Evolutionary conservation across 2,113 vertebrate genomes (phyloP).

Genomic region (Carassius carassius): DNA sequence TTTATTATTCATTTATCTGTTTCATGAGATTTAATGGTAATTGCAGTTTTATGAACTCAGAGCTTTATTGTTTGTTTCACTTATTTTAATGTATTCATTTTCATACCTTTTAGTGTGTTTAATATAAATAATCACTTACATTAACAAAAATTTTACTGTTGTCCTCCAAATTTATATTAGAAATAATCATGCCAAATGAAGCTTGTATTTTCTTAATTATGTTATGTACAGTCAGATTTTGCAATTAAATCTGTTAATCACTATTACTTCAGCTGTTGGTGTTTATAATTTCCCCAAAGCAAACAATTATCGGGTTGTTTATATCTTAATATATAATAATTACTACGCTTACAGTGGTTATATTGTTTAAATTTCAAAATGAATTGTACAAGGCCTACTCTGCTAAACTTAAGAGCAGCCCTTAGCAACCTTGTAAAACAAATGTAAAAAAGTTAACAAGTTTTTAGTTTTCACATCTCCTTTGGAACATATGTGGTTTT

Average conservation of each 20-base stretch:
- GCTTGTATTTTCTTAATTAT: not conserved
- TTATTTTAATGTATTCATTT: not conserved
- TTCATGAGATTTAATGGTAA: not conserved
- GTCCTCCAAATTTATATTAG: not conserved
- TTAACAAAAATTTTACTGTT: not conserved
- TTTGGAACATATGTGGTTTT: not conserved
- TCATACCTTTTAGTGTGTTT: not conserved
- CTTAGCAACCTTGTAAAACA: too few species aligned
- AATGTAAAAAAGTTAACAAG: too few species aligned
- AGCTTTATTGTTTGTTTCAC: not conserved
- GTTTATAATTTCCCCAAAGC: not conserved
- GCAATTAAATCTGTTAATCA: slow-evolving; percentile 13
- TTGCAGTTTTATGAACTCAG: not conserved
- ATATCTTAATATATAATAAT: not conserved
- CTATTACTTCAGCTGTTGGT: not conserved
- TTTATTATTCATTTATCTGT: not conserved
- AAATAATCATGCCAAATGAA: slow-evolving; percentile 21
- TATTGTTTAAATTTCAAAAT: not conserved
- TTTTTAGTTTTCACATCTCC: not conserved
- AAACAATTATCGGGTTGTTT: not conserved
- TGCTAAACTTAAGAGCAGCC: not conserved
- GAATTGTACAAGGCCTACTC: not conserved
- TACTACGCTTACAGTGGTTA: not conserved
- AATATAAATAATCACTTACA: too few species aligned
- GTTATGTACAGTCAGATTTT: not conserved